Percentiles rank a stretch among this genome's conserved stretches.
phyloP scores from a whole-genome alignment of 2,113 vertebrate genomes.

The Hiodon tergisus region DNA sequence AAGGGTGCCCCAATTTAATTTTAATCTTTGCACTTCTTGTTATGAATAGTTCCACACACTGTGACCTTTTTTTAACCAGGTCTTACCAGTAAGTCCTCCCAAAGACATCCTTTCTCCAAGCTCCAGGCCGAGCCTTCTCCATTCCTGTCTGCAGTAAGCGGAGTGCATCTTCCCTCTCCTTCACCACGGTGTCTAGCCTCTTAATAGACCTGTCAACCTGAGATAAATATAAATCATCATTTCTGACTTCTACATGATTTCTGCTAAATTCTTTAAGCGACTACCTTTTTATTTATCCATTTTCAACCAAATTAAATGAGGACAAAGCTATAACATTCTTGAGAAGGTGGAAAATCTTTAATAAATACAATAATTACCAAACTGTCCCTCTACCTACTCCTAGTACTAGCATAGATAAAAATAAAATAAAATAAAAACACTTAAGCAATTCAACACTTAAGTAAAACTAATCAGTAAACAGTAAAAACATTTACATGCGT shows the following conservation, averaged over 20 bases:
- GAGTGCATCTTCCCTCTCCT: slow-evolving; percentile 78
- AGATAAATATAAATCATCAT: not conserved
- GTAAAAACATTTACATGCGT: too few relatives aligned
- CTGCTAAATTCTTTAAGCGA: too few relatives aligned
- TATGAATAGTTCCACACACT: not conserved
- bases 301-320: too few relatives aligned
- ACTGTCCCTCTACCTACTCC: too few relatives aligned
- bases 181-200: slow-evolving; percentile 76
- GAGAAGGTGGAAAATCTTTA: too few relatives aligned
- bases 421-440: not conserved
- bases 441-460: not conserved
- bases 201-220: slow-evolving; percentile 81
- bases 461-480: too few relatives aligned
- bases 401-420: not conserved
- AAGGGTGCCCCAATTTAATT: too few relatives aligned
- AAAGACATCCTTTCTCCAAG: slow-evolving; percentile 79
- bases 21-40: too few relatives aligned
- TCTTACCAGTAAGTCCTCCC: slow-evolving; percentile 79
- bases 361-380: too few relatives aligned
- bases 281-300: too few relatives aligned
- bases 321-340: too few relatives aligned
- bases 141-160: slow-evolving; percentile 89
- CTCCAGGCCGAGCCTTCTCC: slow-evolving; percentile 77
- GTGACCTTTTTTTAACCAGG: not conserved
- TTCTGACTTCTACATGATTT: not conserved